These are phyloP conservation scores for Choloepus hoffmanni DNA, from an alignment of 2,113 vertebrate species.

Conservation along the genomic window DNA sequence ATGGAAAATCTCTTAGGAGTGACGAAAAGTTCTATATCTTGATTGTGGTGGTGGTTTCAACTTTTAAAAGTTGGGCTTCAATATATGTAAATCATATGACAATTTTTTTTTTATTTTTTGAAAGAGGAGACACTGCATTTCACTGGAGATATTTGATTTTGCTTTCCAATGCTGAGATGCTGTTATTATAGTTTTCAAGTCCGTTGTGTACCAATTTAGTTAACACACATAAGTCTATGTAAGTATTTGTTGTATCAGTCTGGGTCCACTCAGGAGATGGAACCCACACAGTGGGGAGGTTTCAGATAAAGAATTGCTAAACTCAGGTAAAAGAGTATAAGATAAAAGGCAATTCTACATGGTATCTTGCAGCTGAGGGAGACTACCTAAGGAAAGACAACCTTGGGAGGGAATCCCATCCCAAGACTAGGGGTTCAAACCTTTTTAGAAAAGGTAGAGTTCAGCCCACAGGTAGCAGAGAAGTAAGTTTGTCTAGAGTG, in stretches of 20 bases:
- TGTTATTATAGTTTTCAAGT: not conserved
- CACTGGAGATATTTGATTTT: not conserved
- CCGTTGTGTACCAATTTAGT: not conserved
- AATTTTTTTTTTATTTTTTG: not conserved
- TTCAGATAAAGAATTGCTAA: not conserved
- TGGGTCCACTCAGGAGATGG: not conserved
- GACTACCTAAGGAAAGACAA: not conserved
- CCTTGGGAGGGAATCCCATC: not conserved
- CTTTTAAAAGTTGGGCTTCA: not conserved
- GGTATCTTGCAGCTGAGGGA: not conserved
- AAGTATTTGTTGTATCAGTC: not conserved
- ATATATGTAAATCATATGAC: not conserved
- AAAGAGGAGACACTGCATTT: not conserved
- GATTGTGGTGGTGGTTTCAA: not conserved
- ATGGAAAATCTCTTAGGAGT: not conserved
- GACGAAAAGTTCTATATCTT: not conserved
- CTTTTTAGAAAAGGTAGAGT: not conserved
- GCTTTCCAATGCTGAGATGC: not conserved
- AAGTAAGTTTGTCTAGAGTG: not conserved
- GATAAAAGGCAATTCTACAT: not conserved
- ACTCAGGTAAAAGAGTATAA: not conserved
- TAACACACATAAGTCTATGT: not conserved
- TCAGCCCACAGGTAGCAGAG: not conserved
- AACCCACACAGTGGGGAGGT: not conserved
- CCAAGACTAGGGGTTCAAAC: not conserved